Conservation (phyloP, 1,140 invertebrate genomes). For the Neodiprion lecontei region DNA sequence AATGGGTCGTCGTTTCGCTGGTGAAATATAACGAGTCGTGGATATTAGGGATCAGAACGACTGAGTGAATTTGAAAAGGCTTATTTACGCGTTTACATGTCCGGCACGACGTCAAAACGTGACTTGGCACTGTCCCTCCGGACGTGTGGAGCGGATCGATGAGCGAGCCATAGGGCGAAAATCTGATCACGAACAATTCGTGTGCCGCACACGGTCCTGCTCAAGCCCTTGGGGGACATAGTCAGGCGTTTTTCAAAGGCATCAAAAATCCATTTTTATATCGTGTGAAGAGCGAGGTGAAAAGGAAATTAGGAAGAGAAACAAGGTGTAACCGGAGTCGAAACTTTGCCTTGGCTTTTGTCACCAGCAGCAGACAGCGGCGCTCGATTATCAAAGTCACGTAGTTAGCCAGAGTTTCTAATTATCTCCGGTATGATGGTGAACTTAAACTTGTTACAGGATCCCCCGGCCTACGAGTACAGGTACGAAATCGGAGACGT, state of each 20-base stretch:
- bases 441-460: conserved; percentile 47
- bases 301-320: neutral
- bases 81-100: neutral
- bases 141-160: neutral
- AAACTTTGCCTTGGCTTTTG: too few species aligned
- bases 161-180: neutral
- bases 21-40: too few species aligned
- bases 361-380: too few species aligned
- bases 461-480: conserved; percentile 62
- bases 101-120: neutral
- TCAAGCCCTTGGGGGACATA: neutral
- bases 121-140: conserved; percentile 2
- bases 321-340: neutral
- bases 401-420: too few species aligned
- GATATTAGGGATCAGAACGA: too few species aligned
- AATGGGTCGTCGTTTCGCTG: too few species aligned
- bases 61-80: neutral
- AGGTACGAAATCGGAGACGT: conserved; percentile 59
- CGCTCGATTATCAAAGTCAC: too few species aligned
- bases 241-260: neutral
- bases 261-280: conserved; percentile 16
- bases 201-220: neutral
- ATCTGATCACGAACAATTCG: neutral
- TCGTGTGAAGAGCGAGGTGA: conserved; percentile 10
- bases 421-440: neutral